A percentile compares a stretch with the other conserved stretches of the same genome.
Conservation (phyloP, 2,797 vertebrate genomes). For the Fistularia tabacaria region DNA sequence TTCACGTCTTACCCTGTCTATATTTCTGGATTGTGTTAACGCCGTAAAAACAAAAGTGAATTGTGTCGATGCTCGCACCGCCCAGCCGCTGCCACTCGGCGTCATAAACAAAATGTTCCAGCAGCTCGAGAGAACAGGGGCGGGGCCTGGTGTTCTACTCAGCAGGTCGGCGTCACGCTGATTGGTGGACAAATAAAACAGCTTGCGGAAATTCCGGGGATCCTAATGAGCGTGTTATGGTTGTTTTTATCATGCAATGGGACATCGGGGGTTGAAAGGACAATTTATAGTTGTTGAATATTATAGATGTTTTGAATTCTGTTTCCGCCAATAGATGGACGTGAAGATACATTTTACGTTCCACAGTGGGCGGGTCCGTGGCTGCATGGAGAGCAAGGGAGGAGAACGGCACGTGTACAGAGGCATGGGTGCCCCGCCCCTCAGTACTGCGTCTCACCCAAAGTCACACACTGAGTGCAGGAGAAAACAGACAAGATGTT, state of each 20-base stretch:
- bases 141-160: conserved; percentile 4
- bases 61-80: too few species aligned
- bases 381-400: conserved; percentile 13
- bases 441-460: neutral
- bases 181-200: conserved; percentile 33
- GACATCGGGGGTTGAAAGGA: accelerated
- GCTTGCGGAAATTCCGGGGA: neutral
- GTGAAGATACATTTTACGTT: neutral
- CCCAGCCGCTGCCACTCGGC: neutral
- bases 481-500: too few species aligned
- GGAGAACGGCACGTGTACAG: conserved; percentile 28
- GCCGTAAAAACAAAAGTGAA: neutral
- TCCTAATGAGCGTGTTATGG: neutral
- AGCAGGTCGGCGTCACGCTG: conserved; percentile 4
- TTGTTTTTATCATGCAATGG: conserved; percentile 28
- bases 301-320: too few species aligned
- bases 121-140: conserved; percentile 42
- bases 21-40: neutral
- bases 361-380: neutral
- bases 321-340: too few species aligned
- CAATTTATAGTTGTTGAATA: neutral
- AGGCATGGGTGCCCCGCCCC: conserved; percentile 6
- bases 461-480: too few species aligned
- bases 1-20: conserved; percentile 9
- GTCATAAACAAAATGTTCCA: conserved; percentile 65